Evolutionary conservation across 2,888 invertebrate genomes (phyloP).

Genomic region (Liodrosophila aerea): DNA sequence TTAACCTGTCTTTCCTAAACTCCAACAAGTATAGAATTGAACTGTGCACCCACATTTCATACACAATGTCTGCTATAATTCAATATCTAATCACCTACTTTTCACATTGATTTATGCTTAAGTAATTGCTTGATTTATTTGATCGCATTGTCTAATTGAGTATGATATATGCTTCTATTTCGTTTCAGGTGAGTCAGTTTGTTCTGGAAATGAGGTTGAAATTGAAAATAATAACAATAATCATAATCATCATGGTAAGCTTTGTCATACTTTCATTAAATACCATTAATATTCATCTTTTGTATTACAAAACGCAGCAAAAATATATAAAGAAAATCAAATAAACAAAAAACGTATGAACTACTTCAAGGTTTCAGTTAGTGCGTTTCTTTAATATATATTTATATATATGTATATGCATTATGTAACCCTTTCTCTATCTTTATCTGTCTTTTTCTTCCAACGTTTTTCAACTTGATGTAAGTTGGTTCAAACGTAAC

Average conservation of each 20-base stretch:
- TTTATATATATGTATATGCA: slow-evolving; percentile 16
- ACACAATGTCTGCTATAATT: no score
- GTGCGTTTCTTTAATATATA: slow-evolving; percentile 8
- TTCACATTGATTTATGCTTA: no score
- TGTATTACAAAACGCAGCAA: slow-evolving; percentile 44
- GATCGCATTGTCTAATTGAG: slow-evolving; percentile 37
- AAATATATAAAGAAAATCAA: slow-evolving; percentile 10
- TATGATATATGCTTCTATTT: slow-evolving; percentile 47
- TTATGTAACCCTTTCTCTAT: slow-evolving; percentile 12
- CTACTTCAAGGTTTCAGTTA: slow-evolving; percentile 19
- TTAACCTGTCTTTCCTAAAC: no score
- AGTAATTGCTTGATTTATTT: slow-evolving; percentile 15
- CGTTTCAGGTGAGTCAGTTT: slow-evolving; percentile 82
- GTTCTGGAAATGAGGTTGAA: slow-evolving; percentile 83
- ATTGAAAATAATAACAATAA: slow-evolving; percentile 83
- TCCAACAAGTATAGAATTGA: no score
- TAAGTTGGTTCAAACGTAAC: slow-evolving; percentile 21
- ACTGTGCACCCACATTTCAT: no score
- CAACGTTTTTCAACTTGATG: slow-evolving; percentile 28
- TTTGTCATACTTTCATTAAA: slow-evolving; percentile 82
- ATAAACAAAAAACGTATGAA: slow-evolving; percentile 7
- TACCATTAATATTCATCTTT: slow-evolving; percentile 79
- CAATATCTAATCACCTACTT: no score
- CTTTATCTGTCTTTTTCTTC: slow-evolving; percentile 4
- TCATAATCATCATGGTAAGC: slow-evolving; percentile 82